Conservation (phyloP, 2,797 vertebrate genomes). For the Acanthurus tractus region DNA sequence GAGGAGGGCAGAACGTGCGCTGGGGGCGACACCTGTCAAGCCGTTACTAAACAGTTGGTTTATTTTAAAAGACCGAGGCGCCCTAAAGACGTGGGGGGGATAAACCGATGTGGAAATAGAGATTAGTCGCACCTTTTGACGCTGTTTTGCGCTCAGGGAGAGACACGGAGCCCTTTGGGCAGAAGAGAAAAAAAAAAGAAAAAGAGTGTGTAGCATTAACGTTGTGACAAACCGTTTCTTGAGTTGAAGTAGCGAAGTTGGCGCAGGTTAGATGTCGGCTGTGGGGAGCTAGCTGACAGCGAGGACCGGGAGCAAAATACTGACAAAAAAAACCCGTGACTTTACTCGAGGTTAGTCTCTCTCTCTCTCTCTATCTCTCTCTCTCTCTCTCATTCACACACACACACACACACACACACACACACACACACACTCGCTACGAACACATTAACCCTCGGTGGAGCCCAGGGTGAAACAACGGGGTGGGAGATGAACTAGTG, state of each 20-base stretch:
- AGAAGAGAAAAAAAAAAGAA: not conserved
- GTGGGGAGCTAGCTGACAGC: constrained; percentile 34
- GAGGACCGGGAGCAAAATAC: constrained; percentile 11
- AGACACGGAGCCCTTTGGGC: constrained; percentile 31
- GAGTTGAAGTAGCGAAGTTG: constrained; percentile 71
- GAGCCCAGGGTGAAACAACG: constrained; percentile 46
- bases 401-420: constrained; percentile 7
- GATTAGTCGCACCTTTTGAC: constrained; percentile 60
- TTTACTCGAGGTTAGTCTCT: constrained; percentile 56
- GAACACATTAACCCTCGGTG: constrained; percentile 53
- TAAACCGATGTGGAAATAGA: constrained; percentile 60
- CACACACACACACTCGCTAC: constrained; percentile 13
- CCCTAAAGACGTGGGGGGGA: constrained; percentile 42
- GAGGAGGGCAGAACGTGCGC: constrained; percentile 42
- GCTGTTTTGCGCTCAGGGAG: constrained; percentile 44
- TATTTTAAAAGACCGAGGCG: constrained; percentile 52
- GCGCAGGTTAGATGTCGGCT: constrained; percentile 48
- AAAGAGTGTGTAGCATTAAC: constrained; percentile 6
- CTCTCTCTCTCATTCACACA: constrained; percentile 9
- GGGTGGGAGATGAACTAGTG: constrained; percentile 63
- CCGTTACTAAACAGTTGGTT: constrained; percentile 64
- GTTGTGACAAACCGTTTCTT: constrained; percentile 36
- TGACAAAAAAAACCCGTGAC: constrained; percentile 37
- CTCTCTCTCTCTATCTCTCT: constrained; percentile 9
- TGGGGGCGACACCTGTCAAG: constrained; percentile 75